Evolutionary conservation across 2,888 invertebrate genomes (phyloP).

Genomic region (Vesta saturnalis): DNA sequence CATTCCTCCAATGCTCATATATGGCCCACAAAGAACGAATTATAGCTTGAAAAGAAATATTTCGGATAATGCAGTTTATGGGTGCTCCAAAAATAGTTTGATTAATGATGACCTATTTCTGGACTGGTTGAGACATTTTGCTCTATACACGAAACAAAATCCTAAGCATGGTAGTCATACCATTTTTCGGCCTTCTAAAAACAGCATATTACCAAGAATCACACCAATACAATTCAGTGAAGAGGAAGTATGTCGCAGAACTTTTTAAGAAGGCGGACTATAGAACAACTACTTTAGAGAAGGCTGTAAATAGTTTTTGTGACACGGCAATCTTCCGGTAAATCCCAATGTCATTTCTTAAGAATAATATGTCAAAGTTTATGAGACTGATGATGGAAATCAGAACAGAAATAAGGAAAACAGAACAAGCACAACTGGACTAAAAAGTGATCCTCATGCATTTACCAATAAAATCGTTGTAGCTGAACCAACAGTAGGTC

Average conservation of each 20-base stretch:
- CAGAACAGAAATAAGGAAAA: neutral
- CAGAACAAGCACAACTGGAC: neutral
- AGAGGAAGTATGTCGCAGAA: neutral
- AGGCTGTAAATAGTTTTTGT: neutral
- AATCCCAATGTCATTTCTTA: neutral
- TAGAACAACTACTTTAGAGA: neutral
- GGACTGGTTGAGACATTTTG: neutral
- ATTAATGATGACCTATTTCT: too few species aligned
- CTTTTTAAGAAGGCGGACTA: neutral
- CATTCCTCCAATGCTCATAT: neutral
- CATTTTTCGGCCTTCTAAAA: neutral
- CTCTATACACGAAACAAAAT: neutral
- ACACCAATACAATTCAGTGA: neutral
- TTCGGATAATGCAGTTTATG: neutral
- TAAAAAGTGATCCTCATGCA: too few species aligned
- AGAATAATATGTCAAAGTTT: neutral
- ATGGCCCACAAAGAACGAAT: neutral
- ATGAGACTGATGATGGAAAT: neutral
- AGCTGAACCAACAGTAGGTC: neutral
- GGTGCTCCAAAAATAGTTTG: too few species aligned
- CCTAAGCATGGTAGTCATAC: neutral
- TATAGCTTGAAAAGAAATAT: neutral
- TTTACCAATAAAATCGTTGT: neutral
- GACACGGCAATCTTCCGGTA: neutral
- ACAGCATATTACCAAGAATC: neutral